Conservation (phyloP, 2,113 vertebrate genomes). For the Ginglymostoma cirratum region DNA sequence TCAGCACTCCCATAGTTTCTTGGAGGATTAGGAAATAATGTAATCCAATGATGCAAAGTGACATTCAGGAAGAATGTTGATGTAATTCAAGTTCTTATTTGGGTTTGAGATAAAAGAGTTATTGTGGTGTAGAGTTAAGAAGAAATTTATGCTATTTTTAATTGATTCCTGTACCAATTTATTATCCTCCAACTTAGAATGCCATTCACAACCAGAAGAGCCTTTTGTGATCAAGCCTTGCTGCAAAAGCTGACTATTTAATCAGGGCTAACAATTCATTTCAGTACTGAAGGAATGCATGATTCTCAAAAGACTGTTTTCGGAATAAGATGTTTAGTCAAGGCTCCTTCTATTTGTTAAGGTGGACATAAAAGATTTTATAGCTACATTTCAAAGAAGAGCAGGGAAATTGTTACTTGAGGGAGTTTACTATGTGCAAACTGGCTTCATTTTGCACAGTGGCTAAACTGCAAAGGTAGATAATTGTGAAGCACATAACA, state of each 20-base stretch:
- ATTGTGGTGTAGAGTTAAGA: not conserved
- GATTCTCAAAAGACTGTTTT: not conserved
- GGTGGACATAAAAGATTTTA: not conserved
- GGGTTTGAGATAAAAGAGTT: not conserved
- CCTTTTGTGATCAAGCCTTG: not conserved
- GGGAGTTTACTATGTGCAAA: not conserved
- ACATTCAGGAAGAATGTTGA: not conserved
- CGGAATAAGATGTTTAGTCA: not conserved
- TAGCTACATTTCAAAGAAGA: not conserved
- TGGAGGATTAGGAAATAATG: not conserved
- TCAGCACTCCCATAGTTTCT: not conserved
- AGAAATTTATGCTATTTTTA: not conserved
- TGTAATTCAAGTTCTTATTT: not conserved
- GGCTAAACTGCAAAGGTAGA: not conserved
- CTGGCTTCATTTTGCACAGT: not conserved
- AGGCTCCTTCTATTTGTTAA: not conserved
- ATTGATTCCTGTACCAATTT: not conserved
- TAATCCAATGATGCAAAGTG: not conserved
- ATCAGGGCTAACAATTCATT: not conserved
- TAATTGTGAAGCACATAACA: not conserved
- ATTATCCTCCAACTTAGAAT: not conserved
- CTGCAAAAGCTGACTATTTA: not conserved
- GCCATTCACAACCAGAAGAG: not conserved
- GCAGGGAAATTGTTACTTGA: not conserved
- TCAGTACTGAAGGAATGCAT: not conserved